Evolutionary conservation across 1,140 invertebrate species (phyloP).

Genomic region (Listronotus oregonensis): DNA sequence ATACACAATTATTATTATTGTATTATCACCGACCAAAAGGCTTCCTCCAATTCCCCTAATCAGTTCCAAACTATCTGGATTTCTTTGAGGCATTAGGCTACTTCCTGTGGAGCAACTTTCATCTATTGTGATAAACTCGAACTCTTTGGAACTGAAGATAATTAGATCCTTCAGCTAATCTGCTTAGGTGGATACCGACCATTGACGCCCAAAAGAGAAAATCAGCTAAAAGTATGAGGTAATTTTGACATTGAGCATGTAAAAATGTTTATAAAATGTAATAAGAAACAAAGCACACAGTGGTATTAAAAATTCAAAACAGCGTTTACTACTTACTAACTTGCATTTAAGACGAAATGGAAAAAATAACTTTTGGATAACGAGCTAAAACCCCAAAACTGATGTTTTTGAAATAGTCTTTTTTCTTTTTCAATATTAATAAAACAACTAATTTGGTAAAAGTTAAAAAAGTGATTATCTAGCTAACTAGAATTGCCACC

Average conservation of each 20-base stretch:
- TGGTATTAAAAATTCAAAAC: no score
- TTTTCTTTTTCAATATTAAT: no score
- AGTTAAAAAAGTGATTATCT: no score
- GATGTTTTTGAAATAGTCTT: no score
- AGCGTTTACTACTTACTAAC: no score
- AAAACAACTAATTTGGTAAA: no score
- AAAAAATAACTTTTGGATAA: no score
- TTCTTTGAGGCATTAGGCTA: slow-evolving; percentile 85
- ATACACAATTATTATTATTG: no score
- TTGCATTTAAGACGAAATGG: no score
- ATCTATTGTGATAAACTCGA: slow-evolving; percentile 72
- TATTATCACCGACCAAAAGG: slow-evolving; percentile 63
- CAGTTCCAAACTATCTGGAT: slow-evolving; percentile 83
- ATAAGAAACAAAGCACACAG: no score
- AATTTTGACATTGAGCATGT: background rate
- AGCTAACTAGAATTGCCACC: no score
- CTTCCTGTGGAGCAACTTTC: slow-evolving; percentile 82
- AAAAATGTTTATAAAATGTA: slow-evolving; percentile 15
- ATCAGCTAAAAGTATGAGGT: slow-evolving; percentile 64
- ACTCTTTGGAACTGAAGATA: slow-evolving; percentile 78
- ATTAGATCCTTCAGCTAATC: slow-evolving; percentile 82
- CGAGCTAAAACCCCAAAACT: no score
- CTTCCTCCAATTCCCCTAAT: slow-evolving; percentile 71
- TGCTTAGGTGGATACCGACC: slow-evolving; percentile 71
- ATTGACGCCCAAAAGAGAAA: slow-evolving; percentile 71